Evolutionary conservation across 2,113 vertebrate species (phyloP).

Genomic region (Amblyornis subalaris): DNA sequence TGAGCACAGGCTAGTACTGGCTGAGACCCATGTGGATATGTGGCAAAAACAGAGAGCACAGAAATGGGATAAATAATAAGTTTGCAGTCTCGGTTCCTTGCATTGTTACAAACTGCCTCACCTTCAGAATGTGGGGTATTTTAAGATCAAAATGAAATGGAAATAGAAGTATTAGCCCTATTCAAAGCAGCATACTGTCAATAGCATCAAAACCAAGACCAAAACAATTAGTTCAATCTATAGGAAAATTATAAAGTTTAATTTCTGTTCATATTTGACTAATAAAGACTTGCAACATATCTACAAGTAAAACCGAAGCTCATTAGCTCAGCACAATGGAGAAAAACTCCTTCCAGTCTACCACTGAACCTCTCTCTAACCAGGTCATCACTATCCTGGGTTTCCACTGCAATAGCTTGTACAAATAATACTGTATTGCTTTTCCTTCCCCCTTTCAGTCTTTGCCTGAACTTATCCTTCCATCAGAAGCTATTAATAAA

Average conservation of each 20-base stretch:
- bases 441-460: neutral
- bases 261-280: neutral
- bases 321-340: neutral
- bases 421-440: neutral
- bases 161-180: neutral
- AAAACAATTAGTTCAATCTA: neutral
- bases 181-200: neutral
- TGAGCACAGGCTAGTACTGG: neutral
- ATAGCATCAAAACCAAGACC: neutral
- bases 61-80: neutral
- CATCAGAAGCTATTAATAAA: constrained; percentile 28
- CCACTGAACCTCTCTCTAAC: neutral
- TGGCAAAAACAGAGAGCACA: neutral
- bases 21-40: neutral
- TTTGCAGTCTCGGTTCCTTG: neutral
- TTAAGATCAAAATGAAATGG: neutral
- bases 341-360: neutral
- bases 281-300: neutral
- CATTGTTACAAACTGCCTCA: neutral
- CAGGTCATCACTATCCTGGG: neutral
- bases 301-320: neutral
- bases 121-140: neutral
- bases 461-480: constrained; percentile 3
- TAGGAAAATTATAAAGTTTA: neutral
- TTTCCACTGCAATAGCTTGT: neutral